These are phyloP conservation scores for Polyodon spathula DNA, from an alignment of 2,113 vertebrate genomes.

Conservation along the genomic window DNA sequence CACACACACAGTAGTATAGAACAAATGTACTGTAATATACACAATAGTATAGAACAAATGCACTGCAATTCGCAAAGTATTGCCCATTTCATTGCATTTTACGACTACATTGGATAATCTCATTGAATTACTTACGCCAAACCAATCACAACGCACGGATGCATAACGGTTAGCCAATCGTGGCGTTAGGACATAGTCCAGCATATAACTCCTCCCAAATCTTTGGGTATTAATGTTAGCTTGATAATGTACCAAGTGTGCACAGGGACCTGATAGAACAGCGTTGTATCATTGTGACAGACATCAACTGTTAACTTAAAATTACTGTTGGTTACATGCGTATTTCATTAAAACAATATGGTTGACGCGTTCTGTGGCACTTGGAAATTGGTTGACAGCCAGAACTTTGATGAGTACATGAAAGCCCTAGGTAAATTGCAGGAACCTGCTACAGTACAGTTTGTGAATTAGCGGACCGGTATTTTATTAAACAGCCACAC, in stretches of 20 bases:
- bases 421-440: conserved; percentile 74
- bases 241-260: conserved; percentile 19
- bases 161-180: conserved; percentile 43
- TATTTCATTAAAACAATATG: conserved; percentile 50
- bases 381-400: conserved; percentile 83
- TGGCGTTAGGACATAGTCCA: not conserved
- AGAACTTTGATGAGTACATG: conserved; percentile 91
- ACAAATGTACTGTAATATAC: no score
- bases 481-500: no score
- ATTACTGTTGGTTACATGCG: conserved; percentile 1
- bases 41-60: no score
- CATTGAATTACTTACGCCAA: not conserved
- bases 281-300: not conserved
- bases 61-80: no score
- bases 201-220: conserved; percentile 23
- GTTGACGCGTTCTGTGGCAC: conserved; percentile 85
- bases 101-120: no score
- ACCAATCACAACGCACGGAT: conserved; percentile 31
- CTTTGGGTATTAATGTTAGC: conserved; percentile 36
- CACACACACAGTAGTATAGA: no score
- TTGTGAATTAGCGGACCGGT: no score
- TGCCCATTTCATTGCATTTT: no score
- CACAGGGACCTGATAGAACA: conserved; percentile 12
- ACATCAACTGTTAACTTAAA: not conserved
- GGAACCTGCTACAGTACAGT: no score